phyloP scores from a whole-genome alignment of 2,113 vertebrate genomes.

The Ophthalmolycus amberensis region DNA sequence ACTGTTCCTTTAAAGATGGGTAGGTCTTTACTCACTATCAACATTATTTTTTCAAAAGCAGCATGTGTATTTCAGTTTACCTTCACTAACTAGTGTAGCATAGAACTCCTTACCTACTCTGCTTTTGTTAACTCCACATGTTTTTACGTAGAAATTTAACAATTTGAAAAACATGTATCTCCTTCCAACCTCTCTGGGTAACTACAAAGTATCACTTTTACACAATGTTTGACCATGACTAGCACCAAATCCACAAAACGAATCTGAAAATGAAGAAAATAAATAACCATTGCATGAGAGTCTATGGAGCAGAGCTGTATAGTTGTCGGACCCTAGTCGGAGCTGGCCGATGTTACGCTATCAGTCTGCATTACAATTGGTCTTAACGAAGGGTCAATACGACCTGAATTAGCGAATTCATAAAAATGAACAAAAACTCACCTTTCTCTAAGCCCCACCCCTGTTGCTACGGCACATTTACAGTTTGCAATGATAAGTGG shows the following conservation, averaged over 20 bases:
- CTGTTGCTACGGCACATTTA: background rate
- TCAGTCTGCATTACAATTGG: background rate
- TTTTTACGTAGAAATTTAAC: too few species aligned
- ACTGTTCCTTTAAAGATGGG: background rate
- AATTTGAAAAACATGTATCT: too few species aligned
- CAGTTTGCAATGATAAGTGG: background rate
- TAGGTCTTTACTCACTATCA: background rate
- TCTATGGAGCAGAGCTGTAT: background rate
- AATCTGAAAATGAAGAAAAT: background rate
- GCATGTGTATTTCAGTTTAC: too few species aligned
- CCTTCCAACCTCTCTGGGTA: too few species aligned
- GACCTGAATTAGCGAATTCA: background rate
- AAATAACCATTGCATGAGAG: background rate
- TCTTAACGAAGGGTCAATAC: background rate
- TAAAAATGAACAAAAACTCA: background rate
- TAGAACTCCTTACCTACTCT: too few species aligned
- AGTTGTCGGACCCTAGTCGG: too few species aligned
- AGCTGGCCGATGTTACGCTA: background rate
- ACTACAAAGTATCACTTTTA: background rate
- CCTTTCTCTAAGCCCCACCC: background rate
- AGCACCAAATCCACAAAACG: background rate
- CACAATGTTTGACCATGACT: background rate
- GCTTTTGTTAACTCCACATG: too few species aligned
- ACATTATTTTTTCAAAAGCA: too few species aligned
- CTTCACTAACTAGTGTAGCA: too few species aligned